Percentiles rank a stretch among this genome's conserved stretches.
phyloP scores from a whole-genome alignment of 2,797 vertebrate genomes.

The Gadopsis bispinosus region DNA sequence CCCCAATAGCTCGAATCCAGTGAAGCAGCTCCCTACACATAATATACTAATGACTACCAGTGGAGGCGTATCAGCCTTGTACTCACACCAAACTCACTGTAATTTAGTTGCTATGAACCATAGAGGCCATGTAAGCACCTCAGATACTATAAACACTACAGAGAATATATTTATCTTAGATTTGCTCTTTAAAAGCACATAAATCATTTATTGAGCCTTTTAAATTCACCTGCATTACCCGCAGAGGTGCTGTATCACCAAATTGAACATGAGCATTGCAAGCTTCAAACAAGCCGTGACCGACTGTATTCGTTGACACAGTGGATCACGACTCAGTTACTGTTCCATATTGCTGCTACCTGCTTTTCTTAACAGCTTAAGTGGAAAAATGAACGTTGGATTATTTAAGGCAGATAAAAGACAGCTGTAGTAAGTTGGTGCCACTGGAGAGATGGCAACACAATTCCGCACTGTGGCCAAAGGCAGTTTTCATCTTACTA shows the following conservation, averaged over 20 bases:
- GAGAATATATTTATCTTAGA: slow-evolving; percentile 29
- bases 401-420: slow-evolving; percentile 69
- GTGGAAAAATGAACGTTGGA: slow-evolving; percentile 50
- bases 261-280: slow-evolving; percentile 32
- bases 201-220: slow-evolving; percentile 37
- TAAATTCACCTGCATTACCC: slow-evolving; percentile 45
- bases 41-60: slow-evolving; percentile 60
- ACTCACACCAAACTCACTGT: slow-evolving; percentile 37
- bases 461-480: slow-evolving; percentile 47
- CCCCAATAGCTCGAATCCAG: slow-evolving; percentile 57
- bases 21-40: slow-evolving; percentile 52
- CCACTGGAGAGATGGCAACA: slow-evolving; percentile 45
- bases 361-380: slow-evolving; percentile 41
- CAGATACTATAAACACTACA: slow-evolving; percentile 42
- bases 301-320: slow-evolving; percentile 45
- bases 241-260: slow-evolving; percentile 36
- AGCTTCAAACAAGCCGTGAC: slow-evolving; percentile 24
- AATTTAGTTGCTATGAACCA: slow-evolving; percentile 39
- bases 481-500: slow-evolving; percentile 61
- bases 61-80: slow-evolving; percentile 49
- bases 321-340: background rate
- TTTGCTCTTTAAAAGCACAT: slow-evolving; percentile 48
- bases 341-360: slow-evolving; percentile 21
- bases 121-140: slow-evolving; percentile 34
- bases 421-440: slow-evolving; percentile 41